Conservation (phyloP, 2,113 vertebrate genomes). For the Recurvirostra avosetta region DNA sequence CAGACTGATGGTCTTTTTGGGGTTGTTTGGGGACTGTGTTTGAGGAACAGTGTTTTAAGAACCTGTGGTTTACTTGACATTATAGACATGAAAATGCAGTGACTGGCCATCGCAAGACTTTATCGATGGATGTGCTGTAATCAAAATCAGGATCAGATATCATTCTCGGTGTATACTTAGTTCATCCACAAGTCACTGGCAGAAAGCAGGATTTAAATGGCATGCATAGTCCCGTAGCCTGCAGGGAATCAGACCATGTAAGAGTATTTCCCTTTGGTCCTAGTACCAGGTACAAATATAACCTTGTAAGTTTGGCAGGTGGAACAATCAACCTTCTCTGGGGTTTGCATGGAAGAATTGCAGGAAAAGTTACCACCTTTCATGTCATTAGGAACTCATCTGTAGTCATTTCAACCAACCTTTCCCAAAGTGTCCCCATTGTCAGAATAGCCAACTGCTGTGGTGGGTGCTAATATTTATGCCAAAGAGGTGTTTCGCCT, state of each 20-base stretch:
- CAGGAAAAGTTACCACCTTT: background rate
- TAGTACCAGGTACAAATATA: background rate
- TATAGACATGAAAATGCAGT: background rate
- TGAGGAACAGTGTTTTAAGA: background rate
- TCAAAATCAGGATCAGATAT: background rate
- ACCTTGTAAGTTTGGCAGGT: background rate
- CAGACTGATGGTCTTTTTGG: background rate
- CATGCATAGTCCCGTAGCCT: background rate
- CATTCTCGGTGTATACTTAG: background rate
- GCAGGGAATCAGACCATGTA: background rate
- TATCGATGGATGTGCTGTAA: fast-evolving
- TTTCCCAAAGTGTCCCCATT: background rate
- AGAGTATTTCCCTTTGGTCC: background rate
- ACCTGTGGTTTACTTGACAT: background rate
- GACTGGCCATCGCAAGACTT: background rate
- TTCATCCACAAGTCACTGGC: background rate
- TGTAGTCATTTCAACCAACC: background rate
- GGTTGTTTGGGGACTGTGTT: background rate
- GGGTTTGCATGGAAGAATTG: background rate
- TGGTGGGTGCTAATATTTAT: background rate
- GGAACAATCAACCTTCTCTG: background rate
- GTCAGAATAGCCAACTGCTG: background rate
- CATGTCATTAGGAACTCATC: background rate
- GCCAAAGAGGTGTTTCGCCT: background rate
- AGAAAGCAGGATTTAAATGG: background rate